Percentiles rank a stretch among this genome's conserved stretches.
Evolutionary conservation across 2,888 invertebrate species (phyloP).

Genomic region (Nephrotoma appendiculata): DNA sequence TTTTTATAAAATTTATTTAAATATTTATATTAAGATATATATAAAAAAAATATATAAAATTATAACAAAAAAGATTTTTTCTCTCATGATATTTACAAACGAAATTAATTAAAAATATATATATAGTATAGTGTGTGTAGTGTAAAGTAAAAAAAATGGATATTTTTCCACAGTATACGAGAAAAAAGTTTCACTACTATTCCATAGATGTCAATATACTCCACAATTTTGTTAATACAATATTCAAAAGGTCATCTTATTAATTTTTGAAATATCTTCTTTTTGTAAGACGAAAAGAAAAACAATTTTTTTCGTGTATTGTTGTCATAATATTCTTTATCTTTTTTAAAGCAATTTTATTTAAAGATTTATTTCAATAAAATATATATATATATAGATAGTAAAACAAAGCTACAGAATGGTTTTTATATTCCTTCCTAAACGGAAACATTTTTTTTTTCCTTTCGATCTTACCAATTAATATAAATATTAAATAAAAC

Average conservation of each 20-base stretch:
- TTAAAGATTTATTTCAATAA: neutral
- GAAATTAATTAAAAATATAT: conserved; percentile 1
- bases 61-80: neutral
- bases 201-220: neutral
- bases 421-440: neutral
- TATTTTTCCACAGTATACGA: neutral
- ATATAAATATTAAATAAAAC: neutral
- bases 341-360: conserved; percentile 2
- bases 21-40: conserved; percentile 1
- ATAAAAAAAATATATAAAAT: neutral
- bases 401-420: neutral
- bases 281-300: neutral
- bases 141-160: neutral
- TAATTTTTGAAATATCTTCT: neutral
- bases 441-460: neutral
- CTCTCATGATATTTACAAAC: neutral
- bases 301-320: conserved; percentile 1
- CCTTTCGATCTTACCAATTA: neutral
- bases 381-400: neutral
- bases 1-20: neutral
- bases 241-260: neutral
- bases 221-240: neutral
- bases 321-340: conserved; percentile 2
- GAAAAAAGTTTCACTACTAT: neutral
- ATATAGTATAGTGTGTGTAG: neutral